These are phyloP conservation scores for Contarinia nasturtii DNA, from an alignment of 1,140 invertebrate species.

Conservation along the genomic window DNA sequence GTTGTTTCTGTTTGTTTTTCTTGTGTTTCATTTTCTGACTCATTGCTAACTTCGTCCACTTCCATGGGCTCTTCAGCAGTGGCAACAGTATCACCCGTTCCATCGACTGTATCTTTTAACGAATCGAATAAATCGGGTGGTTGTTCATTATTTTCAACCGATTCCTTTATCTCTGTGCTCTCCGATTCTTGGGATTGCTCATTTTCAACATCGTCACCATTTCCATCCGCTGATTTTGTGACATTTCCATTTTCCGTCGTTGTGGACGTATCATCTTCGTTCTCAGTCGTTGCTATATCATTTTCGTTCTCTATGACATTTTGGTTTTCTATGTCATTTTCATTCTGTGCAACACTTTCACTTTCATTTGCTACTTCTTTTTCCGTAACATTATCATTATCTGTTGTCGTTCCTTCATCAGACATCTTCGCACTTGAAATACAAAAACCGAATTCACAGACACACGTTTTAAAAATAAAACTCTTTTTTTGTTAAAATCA, in stretches of 20 bases:
- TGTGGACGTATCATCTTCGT: too few relatives aligned
- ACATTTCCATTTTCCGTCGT: neutral
- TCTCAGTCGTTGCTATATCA: neutral
- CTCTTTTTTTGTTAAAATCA: too few relatives aligned
- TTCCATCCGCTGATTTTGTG: neutral
- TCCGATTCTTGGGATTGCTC: neutral
- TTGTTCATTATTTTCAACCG: neutral
- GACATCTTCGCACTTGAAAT: too few relatives aligned
- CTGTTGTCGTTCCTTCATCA: slow-evolving; percentile 4
- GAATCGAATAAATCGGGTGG: neutral
- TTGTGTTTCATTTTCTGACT: slow-evolving; percentile 2
- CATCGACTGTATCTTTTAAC: neutral
- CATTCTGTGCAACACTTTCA: slow-evolving; percentile 5
- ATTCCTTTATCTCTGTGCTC: neutral
- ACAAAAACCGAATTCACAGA: too few relatives aligned
- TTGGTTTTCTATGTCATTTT: neutral
- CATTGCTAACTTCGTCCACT: slow-evolving; percentile 1
- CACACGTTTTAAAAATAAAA: too few relatives aligned
- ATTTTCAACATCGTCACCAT: neutral
- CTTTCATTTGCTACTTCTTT: slow-evolving; percentile 5
- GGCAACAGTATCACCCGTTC: slow-evolving; percentile 1
- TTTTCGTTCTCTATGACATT: neutral
- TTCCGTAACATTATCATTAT: slow-evolving; percentile 5
- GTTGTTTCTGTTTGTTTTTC: neutral
- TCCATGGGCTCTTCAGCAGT: slow-evolving; percentile 4